Evolutionary conservation across 2,888 invertebrate genomes (phyloP).

Genomic region (Pandemis corylana): DNA sequence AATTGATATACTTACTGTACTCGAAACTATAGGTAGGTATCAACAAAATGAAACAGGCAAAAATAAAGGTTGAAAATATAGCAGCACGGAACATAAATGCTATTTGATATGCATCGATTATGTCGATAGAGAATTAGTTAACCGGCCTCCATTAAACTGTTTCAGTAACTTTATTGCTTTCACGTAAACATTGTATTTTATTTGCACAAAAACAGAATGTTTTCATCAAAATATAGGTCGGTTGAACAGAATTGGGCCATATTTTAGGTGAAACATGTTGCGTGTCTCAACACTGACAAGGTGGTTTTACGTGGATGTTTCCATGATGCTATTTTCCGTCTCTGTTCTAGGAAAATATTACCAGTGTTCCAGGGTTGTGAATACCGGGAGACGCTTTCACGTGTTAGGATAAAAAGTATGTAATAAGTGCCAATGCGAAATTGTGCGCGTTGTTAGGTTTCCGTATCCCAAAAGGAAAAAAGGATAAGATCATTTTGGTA

Average conservation of each 20-base stretch:
- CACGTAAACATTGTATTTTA: conserved; percentile 25
- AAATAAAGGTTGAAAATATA: background rate
- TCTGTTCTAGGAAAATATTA: conserved; percentile 7
- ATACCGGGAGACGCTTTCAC: background rate
- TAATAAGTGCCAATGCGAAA: background rate
- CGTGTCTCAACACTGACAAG: conserved; percentile 26
- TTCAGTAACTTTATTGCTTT: conserved; percentile 19
- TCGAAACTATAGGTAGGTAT: background rate
- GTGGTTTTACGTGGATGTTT: conserved; percentile 18
- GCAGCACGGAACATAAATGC: background rate
- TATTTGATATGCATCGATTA: conserved; percentile 28
- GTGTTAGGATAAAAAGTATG: background rate
- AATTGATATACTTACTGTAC: too few species aligned
- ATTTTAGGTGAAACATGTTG: conserved; percentile 30
- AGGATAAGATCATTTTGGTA: too few species aligned
- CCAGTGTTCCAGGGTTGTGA: background rate
- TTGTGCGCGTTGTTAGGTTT: too few species aligned
- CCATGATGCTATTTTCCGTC: background rate
- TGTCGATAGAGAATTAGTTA: conserved; percentile 25
- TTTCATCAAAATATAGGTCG: conserved; percentile 26
- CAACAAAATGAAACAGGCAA: background rate
- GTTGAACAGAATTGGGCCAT: conserved; percentile 22
- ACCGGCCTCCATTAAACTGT: conserved; percentile 26
- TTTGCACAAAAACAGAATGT: conserved; percentile 27
- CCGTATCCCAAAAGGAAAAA: too few species aligned